Evolutionary conservation across 2,113 vertebrate genomes (phyloP).

Genomic region (Charadrius vociferus): DNA sequence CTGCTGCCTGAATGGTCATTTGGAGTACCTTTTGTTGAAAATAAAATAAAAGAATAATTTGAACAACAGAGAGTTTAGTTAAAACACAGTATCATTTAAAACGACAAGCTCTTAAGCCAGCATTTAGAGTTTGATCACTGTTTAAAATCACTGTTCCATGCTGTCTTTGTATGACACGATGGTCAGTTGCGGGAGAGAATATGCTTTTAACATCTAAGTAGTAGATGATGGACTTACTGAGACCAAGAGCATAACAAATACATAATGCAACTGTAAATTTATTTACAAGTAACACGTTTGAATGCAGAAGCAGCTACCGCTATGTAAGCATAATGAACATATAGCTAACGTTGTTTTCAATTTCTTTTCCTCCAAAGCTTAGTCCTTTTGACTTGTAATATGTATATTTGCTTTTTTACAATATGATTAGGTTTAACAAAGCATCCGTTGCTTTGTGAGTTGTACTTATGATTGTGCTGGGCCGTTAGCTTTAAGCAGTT

Average conservation of each 20-base stretch:
- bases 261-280: slow-evolving; percentile 14
- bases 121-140: background rate
- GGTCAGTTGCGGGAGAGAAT: background rate
- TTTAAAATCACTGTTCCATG: background rate
- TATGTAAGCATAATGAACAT: background rate
- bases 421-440: slow-evolving; percentile 56
- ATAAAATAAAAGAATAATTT: background rate
- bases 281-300: background rate
- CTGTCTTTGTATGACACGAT: background rate
- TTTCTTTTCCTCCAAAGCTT: slow-evolving; percentile 56
- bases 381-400: slow-evolving; percentile 52
- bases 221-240: background rate
- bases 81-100: background rate
- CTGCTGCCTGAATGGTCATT: background rate
- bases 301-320: slow-evolving; percentile 44
- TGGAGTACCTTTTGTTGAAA: background rate
- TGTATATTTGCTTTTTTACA: slow-evolving; percentile 47
- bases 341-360: slow-evolving; percentile 8
- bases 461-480: slow-evolving; percentile 22
- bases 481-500: slow-evolving; percentile 40
- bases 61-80: background rate
- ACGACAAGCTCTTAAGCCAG: background rate
- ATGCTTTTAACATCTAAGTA: background rate
- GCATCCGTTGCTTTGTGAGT: slow-evolving; percentile 18
- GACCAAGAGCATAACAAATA: slow-evolving; percentile 21